phyloP scores from a whole-genome alignment of 2,797 vertebrate species.

The Lemur catta region DNA sequence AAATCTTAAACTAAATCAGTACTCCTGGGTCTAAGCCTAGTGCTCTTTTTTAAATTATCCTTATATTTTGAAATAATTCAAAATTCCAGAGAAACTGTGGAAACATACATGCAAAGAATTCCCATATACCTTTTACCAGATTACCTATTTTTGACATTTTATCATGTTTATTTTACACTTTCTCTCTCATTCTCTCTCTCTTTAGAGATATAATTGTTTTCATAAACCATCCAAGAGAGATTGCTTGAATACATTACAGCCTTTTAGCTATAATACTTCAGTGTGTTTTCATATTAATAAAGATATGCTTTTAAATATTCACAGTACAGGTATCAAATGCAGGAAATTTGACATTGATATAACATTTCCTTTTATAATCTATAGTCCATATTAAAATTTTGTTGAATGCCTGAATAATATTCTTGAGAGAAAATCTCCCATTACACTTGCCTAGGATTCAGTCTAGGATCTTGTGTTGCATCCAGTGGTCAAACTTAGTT shows the following conservation, averaged over 20 bases:
- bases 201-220: not conserved
- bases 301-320: not conserved
- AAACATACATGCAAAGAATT: not conserved
- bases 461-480: not conserved
- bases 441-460: not conserved
- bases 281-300: slow-evolving; percentile 21
- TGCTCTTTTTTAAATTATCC: not conserved
- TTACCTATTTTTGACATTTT: not conserved
- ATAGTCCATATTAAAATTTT: not conserved
- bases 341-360: not conserved
- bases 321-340: not conserved
- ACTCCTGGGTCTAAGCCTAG: not conserved
- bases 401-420: not conserved
- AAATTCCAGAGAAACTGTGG: not conserved
- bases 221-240: not conserved
- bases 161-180: not conserved
- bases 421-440: not conserved
- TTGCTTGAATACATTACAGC: not conserved
- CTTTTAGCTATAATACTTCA: not conserved
- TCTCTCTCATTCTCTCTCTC: not conserved
- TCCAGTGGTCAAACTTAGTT: not conserved
- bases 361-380: not conserved
- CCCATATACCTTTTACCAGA: not conserved
- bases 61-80: slow-evolving; percentile 8
- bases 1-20: not conserved